These are phyloP conservation scores for Dendroctonus valens DNA, from an alignment of 1,140 invertebrate genomes.

Conservation along the genomic window DNA sequence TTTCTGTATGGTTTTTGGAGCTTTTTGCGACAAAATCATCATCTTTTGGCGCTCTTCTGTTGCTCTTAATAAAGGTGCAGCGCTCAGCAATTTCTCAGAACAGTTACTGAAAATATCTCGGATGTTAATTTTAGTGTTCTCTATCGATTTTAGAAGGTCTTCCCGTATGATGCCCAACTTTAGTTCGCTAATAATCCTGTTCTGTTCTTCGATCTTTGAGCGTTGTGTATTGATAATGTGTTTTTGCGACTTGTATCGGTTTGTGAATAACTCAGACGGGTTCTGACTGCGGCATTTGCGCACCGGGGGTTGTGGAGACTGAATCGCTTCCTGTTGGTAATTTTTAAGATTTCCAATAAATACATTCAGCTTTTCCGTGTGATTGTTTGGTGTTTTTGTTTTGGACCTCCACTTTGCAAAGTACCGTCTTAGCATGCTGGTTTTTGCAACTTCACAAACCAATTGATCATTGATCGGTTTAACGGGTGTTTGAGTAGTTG, in stretches of 20 bases:
- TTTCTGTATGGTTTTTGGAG: conserved; percentile 62
- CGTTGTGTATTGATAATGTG: conserved; percentile 63
- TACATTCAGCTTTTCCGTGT: conserved; percentile 31
- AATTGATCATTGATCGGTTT: too few relatives aligned
- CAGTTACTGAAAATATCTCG: conserved; percentile 58
- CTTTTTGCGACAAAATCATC: conserved; percentile 47
- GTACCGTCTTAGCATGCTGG: conserved; percentile 20
- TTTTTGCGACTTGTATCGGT: conserved; percentile 61
- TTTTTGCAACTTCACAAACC: too few relatives aligned
- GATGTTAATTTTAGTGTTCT: conserved; percentile 58
- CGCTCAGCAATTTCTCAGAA: conserved; percentile 51
- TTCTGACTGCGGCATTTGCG: conserved; percentile 2
- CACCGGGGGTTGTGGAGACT: neutral
- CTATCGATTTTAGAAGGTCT: conserved; percentile 56
- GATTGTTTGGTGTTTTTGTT: conserved; percentile 13
- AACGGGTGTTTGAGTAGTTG: too few relatives aligned
- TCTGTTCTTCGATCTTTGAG: conserved; percentile 62
- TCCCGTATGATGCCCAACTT: conserved; percentile 63
- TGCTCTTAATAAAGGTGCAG: conserved; percentile 35
- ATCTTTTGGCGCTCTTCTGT: conserved; percentile 57
- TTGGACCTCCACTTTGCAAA: conserved; percentile 29
- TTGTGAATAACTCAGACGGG: conserved; percentile 16
- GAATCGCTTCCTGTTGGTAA: neutral
- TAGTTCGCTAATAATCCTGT: conserved; percentile 61
- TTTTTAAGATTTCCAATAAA: conserved; percentile 34